These are phyloP conservation scores for Drosophila grimshawi DNA, from an alignment of 1,140 invertebrate genomes.

Conservation along the genomic window DNA sequence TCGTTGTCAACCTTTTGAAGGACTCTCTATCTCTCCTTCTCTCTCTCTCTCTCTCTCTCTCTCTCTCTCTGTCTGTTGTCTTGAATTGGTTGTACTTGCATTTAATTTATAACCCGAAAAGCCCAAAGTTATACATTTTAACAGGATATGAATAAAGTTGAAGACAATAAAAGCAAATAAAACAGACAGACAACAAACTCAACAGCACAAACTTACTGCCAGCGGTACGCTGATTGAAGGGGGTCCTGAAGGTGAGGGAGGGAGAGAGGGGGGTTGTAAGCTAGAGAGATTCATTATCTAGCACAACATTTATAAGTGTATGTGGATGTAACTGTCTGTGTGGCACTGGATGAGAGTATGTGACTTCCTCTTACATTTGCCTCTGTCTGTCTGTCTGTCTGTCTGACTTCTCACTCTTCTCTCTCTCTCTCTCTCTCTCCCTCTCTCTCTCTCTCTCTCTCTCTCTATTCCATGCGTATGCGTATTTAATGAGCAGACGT, in stretches of 20 bases:
- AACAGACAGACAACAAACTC: conserved; percentile 60
- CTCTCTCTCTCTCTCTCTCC: not conserved
- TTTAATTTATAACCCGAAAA: conserved; percentile 82
- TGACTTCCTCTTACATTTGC: conserved; percentile 31
- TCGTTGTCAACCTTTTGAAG: conserved; percentile 10
- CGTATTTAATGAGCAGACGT: conserved; percentile 83
- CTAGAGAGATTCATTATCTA: conserved; percentile 77
- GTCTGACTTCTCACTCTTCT: not conserved
- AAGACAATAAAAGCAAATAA: conserved; percentile 83
- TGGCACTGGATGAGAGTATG: conserved; percentile 31
- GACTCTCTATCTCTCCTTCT: conserved; percentile 6
- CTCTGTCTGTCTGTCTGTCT: not conserved
- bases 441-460: conserved; percentile 9
- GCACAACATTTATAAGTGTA: conserved; percentile 77
- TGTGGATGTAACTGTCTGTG: conserved; percentile 51
- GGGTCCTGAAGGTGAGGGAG: not conserved
- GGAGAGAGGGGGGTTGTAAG: not conserved
- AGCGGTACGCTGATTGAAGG: no score
- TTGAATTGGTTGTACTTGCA: conserved; percentile 47
- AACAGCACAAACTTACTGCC: conserved; percentile 16
- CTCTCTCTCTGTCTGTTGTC: not conserved
- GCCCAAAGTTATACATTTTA: conserved; percentile 83
- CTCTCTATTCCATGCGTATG: conserved; percentile 53
- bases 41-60: not conserved
- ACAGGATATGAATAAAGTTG: conserved; percentile 83